These are phyloP conservation scores for Uromys caudimaculatus DNA, from an alignment of 2,797 vertebrate genomes.

Conservation along the genomic window DNA sequence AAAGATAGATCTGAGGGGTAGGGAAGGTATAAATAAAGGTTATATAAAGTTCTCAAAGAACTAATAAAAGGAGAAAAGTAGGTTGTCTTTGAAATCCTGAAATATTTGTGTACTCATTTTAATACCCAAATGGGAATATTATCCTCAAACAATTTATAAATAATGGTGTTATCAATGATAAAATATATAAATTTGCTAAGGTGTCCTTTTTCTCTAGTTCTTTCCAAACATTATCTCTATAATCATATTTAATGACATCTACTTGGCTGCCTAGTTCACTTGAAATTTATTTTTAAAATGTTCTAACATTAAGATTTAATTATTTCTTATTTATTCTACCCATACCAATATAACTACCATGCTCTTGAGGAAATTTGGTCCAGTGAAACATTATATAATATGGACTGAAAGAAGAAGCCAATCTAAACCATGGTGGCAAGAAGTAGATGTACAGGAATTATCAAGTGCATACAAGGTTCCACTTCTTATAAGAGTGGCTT, in stretches of 20 bases:
- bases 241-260: not conserved
- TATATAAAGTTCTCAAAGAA: not conserved
- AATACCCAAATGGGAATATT: not conserved
- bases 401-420: not conserved
- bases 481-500: not conserved
- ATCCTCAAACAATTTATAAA: not conserved
- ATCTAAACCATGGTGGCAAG: not conserved
- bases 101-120: not conserved
- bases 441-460: not conserved
- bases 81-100: not conserved
- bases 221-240: not conserved
- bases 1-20: not conserved
- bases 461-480: not conserved
- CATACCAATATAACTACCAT: not conserved
- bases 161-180: not conserved
- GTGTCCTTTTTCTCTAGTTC: no score
- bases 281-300: not conserved
- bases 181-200: not conserved
- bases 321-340: not conserved
- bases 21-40: not conserved
- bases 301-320: conserved; percentile 23
- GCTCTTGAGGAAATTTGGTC: not conserved
- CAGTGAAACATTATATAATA: not conserved
- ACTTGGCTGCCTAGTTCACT: not conserved
- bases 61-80: not conserved